These are phyloP conservation scores for Euspilapteryx auroguttella DNA, from an alignment of 2,888 invertebrate genomes.

Conservation along the genomic window DNA sequence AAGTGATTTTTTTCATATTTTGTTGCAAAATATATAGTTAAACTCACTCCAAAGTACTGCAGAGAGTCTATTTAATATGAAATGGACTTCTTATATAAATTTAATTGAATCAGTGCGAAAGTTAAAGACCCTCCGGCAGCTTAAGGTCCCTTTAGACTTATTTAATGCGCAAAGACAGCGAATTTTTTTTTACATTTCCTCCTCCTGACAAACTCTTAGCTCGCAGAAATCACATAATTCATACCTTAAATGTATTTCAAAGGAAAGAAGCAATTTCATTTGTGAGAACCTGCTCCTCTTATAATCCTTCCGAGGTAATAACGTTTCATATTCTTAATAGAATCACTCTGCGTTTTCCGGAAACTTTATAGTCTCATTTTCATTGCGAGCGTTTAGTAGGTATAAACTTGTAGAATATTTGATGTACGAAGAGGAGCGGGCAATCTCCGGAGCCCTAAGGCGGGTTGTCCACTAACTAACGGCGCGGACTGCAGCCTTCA, in stretches of 20 bases:
- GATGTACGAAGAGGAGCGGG: constrained; percentile 34
- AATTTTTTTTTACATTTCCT: too few species aligned
- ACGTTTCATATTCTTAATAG: constrained; percentile 62
- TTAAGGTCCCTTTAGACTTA: too few species aligned
- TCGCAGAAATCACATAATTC: constrained; percentile 55
- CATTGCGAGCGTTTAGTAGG: constrained; percentile 57
- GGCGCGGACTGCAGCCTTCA: too few species aligned
- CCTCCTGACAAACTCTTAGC: constrained; percentile 48
- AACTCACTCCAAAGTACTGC: too few species aligned
- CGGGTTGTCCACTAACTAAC: too few species aligned
- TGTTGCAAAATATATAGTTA: too few species aligned
- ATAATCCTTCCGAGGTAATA: constrained; percentile 61
- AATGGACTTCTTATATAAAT: too few species aligned
- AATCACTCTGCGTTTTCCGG: constrained; percentile 56
- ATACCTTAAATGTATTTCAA: constrained; percentile 59
- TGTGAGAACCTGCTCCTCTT: constrained; percentile 58
- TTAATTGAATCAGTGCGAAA: too few species aligned
- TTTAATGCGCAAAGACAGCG: too few species aligned
- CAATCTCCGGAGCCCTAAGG: constrained; percentile 40
- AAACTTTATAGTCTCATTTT: constrained; percentile 61
- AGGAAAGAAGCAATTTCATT: constrained; percentile 59
- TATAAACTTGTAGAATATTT: constrained; percentile 56
- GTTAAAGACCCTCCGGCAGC: too few species aligned
- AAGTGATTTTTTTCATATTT: too few species aligned
- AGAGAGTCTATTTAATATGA: too few species aligned